A percentile compares a stretch with the other conserved stretches of the same genome.
Evolutionary conservation across 2,113 vertebrate species (phyloP).

Genomic region (Arizona elegans): DNA sequence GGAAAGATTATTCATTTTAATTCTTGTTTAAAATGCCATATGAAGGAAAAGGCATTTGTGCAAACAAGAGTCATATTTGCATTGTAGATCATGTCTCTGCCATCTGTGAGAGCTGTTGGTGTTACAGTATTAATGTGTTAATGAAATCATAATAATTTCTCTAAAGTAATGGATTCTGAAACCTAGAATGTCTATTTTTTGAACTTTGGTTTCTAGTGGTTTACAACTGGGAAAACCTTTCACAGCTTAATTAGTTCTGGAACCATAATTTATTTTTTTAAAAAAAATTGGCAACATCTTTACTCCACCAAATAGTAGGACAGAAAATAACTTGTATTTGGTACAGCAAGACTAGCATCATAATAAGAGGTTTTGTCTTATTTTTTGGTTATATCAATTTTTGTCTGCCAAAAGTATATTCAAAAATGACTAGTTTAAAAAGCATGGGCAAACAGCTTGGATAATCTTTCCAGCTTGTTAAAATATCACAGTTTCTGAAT

Average conservation of each 20-base stretch:
- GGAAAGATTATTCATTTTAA: conserved; percentile 83
- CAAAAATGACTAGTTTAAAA: conserved; percentile 68
- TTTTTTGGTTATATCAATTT: conserved; percentile 71
- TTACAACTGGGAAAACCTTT: conserved; percentile 77
- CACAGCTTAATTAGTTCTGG: conserved; percentile 77
- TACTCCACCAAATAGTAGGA: conserved; percentile 59
- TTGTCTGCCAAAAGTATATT: conserved; percentile 74
- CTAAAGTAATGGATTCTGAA: conserved; percentile 79
- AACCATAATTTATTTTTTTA: conserved; percentile 54
- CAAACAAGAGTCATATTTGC: conserved; percentile 86
- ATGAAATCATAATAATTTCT: conserved; percentile 88
- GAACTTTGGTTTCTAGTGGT: conserved; percentile 78
- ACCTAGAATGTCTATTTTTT: conserved; percentile 78
- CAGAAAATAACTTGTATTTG: conserved; percentile 52
- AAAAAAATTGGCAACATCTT: conserved; percentile 67
- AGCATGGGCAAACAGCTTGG: conserved; percentile 70
- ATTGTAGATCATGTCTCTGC: conserved; percentile 85
- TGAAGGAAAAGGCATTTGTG: conserved; percentile 83
- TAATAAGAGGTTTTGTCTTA: conserved; percentile 64
- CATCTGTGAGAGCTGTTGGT: conserved; percentile 86
- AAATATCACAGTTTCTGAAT: conserved; percentile 67
- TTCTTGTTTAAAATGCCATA: conserved; percentile 87
- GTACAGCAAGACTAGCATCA: conserved; percentile 53
- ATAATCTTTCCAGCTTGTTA: conserved; percentile 69
- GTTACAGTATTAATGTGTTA: conserved; percentile 87